A percentile compares a stretch with the other conserved stretches of the same genome.
phyloP scores from a whole-genome alignment of 1,140 invertebrate genomes.

The Drosophila tsacasi region DNA sequence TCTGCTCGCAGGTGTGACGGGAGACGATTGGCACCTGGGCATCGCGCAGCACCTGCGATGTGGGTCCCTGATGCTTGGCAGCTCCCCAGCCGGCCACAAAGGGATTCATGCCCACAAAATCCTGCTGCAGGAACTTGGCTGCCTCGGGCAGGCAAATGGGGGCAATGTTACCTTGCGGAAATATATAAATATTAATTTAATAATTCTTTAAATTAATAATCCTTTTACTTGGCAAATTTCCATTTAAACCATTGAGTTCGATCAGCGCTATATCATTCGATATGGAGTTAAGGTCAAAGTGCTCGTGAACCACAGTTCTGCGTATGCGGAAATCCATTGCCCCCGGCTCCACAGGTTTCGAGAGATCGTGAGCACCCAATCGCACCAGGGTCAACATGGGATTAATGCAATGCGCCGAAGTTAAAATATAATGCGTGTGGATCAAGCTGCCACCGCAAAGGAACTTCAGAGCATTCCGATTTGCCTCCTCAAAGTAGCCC shows the following conservation, averaged over 20 bases:
- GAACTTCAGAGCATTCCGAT: conserved; percentile 86
- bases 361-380: conserved; percentile 91
- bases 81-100: conserved; percentile 87
- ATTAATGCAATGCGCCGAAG: conserved; percentile 93
- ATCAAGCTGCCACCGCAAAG: conserved; percentile 94
- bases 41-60: conserved; percentile 88
- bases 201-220: conserved; percentile 2
- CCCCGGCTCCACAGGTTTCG: conserved; percentile 87
- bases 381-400: conserved; percentile 55
- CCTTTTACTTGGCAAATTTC: conserved; percentile 6
- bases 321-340: conserved; percentile 89
- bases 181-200: neutral
- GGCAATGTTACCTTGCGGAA: conserved; percentile 86
- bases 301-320: conserved; percentile 88
- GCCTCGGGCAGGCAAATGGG: conserved; percentile 90
- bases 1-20: conserved; percentile 87
- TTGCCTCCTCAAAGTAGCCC: conserved; percentile 87
- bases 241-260: conserved; percentile 85
- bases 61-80: conserved; percentile 86
- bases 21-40: conserved; percentile 90
- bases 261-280: conserved; percentile 93
- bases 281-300: conserved; percentile 88
- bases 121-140: conserved; percentile 83
- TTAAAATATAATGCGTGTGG: conserved; percentile 90
- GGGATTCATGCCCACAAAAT: conserved; percentile 86